phyloP scores from a whole-genome alignment of 1,140 invertebrate genomes.

The Pseudomyrmex dendroicus region DNA sequence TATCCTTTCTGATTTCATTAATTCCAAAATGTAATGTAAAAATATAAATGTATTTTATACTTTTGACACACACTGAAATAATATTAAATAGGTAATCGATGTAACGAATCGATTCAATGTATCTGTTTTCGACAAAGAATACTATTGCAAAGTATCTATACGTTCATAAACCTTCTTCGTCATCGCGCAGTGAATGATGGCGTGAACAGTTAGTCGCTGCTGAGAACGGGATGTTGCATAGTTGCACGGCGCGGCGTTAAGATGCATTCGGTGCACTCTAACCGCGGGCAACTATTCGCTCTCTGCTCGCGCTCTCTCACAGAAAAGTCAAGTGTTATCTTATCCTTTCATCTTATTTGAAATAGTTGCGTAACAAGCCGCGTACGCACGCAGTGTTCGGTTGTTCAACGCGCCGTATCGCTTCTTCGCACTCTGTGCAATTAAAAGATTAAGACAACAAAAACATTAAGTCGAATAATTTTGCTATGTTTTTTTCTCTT shows the following conservation, averaged over 20 bases:
- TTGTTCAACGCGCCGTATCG: not conserved
- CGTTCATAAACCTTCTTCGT: constrained; percentile 12
- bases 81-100: too few species aligned
- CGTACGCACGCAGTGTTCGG: not conserved
- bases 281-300: constrained; percentile 23
- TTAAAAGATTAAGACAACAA: not conserved
- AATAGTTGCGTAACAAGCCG: constrained; percentile 45
- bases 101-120: not conserved
- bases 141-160: not conserved
- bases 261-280: constrained; percentile 43
- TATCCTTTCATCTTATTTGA: constrained; percentile 46
- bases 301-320: constrained; percentile 10
- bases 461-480: not conserved
- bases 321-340: constrained; percentile 56
- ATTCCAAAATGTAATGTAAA: too few species aligned
- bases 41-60: not conserved
- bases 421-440: not conserved
- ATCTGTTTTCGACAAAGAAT: not conserved
- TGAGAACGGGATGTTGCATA: constrained; percentile 48
- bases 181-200: constrained; percentile 46
- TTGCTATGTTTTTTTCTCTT: not conserved
- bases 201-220: constrained; percentile 45
- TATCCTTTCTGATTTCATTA: too few species aligned
- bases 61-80: too few species aligned
- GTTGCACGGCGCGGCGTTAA: constrained; percentile 30